Percentiles rank a stretch among this genome's conserved stretches.
phyloP scores from a whole-genome alignment of 2,113 vertebrate genomes.

The Zosterops pallidus region DNA sequence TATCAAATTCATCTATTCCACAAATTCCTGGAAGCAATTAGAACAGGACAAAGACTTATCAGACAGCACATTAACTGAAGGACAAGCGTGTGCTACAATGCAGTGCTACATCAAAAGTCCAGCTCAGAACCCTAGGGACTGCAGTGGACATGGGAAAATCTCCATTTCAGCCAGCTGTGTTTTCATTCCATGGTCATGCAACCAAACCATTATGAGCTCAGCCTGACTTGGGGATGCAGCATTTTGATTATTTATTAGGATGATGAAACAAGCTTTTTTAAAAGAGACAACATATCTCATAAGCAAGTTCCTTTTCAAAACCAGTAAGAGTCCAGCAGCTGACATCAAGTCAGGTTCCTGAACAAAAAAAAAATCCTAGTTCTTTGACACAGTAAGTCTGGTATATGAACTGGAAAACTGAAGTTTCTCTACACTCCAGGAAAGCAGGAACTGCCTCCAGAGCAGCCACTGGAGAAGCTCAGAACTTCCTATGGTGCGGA shows the following conservation, averaged over 20 bases:
- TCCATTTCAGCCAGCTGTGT: neutral
- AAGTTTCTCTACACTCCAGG: neutral
- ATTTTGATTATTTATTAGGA: too few relatives aligned
- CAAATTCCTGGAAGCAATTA: slow-evolving; percentile 83
- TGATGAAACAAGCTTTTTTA: neutral
- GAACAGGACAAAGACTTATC: neutral
- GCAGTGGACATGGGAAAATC: neutral
- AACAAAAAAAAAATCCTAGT: neutral
- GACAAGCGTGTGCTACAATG: neutral
- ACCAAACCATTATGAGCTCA: neutral
- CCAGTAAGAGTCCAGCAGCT: neutral
- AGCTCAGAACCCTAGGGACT: neutral
- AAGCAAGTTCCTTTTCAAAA: neutral
- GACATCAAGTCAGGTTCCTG: neutral
- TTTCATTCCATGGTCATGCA: neutral
- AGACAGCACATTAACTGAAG: neutral
- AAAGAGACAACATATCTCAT: neutral
- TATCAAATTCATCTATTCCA: slow-evolving; percentile 99
- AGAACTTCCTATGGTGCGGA: neutral
- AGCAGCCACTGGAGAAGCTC: neutral
- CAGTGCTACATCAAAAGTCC: neutral
- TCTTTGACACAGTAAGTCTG: neutral
- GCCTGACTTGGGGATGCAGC: neutral
- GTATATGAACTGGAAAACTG: neutral
- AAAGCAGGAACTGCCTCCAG: neutral